Conservation (phyloP, 2,797 vertebrate genomes). For the Pygocentrus nattereri region DNA sequence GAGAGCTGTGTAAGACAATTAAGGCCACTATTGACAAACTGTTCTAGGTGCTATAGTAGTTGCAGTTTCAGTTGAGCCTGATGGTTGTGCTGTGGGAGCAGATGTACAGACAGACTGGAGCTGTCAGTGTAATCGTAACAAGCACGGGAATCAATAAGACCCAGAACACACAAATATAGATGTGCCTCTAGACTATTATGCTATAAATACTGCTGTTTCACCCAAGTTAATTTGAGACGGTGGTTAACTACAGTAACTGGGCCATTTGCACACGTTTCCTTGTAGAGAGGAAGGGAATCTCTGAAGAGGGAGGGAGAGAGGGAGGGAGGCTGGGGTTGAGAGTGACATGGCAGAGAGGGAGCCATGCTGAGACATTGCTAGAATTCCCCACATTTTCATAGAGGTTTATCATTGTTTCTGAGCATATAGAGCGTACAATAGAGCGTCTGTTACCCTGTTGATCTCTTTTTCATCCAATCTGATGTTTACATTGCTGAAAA, state of each 20-base stretch:
- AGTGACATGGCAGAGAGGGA: background rate
- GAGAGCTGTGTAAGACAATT: slow-evolving; percentile 54
- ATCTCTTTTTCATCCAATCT: background rate
- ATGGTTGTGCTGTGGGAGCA: background rate
- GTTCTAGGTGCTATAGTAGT: background rate
- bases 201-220: slow-evolving; percentile 8
- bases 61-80: background rate
- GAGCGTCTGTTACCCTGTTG: too few relatives aligned
- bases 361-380: background rate
- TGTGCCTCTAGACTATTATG: background rate
- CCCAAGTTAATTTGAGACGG: background rate
- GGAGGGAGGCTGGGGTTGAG: background rate
- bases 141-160: background rate
- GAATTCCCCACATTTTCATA: slow-evolving; percentile 2
- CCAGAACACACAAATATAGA: background rate
- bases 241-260: background rate
- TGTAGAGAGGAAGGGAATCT: background rate
- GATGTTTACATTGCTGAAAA: background rate
- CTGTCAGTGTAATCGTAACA: background rate
- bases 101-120: background rate
- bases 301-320: slow-evolving; percentile 3
- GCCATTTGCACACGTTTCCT: background rate
- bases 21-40: background rate
- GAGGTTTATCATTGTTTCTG: background rate
- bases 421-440: background rate